Evolutionary conservation across 35 echinoderm and acorn worm species (phyloP).

Genomic region (Stichopus chloronotus): DNA sequence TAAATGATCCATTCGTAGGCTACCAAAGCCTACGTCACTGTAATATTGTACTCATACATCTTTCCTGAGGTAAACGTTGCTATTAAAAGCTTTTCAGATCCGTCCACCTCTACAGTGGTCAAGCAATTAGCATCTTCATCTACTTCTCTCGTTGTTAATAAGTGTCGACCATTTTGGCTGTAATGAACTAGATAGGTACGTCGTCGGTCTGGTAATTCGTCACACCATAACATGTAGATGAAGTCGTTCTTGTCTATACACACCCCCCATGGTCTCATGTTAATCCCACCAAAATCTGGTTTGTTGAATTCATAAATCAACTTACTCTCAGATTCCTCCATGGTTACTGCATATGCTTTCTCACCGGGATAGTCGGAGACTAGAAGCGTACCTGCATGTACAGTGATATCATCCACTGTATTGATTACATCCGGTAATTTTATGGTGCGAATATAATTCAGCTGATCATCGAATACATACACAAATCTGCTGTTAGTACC

Average conservation of each 20-base stretch:
- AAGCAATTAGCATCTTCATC: background rate
- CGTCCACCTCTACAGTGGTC: background rate
- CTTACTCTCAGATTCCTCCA: too few relatives aligned
- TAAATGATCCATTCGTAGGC: too few relatives aligned
- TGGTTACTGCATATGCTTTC: background rate
- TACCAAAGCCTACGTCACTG: too few relatives aligned
- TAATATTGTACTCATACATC: background rate
- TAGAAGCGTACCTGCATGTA: background rate
- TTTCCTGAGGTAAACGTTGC: background rate
- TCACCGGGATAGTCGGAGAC: background rate
- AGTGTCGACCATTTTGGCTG: slow-evolving; percentile 7
- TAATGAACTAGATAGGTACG: background rate
- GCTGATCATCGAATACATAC: slow-evolving; percentile 10
- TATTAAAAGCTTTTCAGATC: background rate
- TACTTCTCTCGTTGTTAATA: background rate
- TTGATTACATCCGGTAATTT: background rate
- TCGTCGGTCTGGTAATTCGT: background rate
- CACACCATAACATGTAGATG: background rate
- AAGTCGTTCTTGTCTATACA: background rate
- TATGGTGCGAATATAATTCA: too few relatives aligned
- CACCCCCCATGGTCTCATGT: background rate
- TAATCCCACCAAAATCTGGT: too few relatives aligned
- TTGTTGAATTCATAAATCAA: too few relatives aligned
- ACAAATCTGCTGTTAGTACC: background rate
- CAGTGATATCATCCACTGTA: background rate